Percentiles rank a stretch among this genome's conserved stretches.
Evolutionary conservation across 2,113 vertebrate genomes (phyloP).

Genomic region (Chelonoidis abingdonii): DNA sequence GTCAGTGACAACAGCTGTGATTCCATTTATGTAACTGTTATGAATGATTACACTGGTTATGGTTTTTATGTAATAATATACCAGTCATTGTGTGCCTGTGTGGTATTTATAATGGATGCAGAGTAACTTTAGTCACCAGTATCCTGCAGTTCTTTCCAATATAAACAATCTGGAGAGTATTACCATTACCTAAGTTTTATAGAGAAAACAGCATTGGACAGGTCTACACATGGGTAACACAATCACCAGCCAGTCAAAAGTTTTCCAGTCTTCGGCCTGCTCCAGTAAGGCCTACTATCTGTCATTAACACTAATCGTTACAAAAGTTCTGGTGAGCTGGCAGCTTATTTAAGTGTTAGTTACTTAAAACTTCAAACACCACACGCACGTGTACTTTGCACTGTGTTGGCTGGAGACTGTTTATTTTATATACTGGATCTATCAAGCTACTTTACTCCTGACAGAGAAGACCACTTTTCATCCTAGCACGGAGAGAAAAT

Average conservation of each 20-base stretch:
- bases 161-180: background rate
- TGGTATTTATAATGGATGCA: background rate
- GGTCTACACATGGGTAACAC: background rate
- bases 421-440: background rate
- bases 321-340: background rate
- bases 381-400: background rate
- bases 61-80: background rate
- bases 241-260: background rate
- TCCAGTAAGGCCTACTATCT: background rate
- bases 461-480: background rate
- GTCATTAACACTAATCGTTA: background rate
- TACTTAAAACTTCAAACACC: background rate
- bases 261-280: background rate
- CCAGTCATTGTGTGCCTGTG: background rate
- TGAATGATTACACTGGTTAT: background rate
- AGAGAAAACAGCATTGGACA: background rate
- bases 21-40: background rate
- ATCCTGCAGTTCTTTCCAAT: background rate
- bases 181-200: background rate
- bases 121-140: background rate
- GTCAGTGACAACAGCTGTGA: background rate
- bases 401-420: background rate
- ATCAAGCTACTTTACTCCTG: background rate
- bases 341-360: background rate
- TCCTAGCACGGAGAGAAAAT: background rate